phyloP scores from a whole-genome alignment of 2,113 vertebrate genomes.

The Cyanoderma ruficeps region DNA sequence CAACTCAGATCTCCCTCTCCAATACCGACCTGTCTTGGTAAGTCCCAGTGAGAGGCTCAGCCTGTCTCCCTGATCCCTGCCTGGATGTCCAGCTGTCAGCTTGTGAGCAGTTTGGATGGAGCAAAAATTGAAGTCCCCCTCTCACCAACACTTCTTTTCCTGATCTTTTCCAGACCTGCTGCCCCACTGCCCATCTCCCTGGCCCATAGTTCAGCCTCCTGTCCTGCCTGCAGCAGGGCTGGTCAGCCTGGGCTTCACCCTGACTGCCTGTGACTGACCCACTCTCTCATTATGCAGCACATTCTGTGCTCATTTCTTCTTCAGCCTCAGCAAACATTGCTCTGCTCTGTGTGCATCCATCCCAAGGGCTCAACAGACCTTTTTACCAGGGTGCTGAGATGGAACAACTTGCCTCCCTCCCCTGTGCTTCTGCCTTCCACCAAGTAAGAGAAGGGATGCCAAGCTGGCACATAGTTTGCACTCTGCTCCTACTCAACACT shows the following conservation, averaged over 20 bases:
- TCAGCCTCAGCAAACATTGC: background rate
- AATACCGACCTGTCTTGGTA: background rate
- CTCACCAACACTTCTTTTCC: background rate
- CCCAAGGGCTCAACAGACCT: background rate
- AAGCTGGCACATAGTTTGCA: background rate
- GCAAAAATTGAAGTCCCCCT: background rate
- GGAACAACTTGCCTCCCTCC: background rate
- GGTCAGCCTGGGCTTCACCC: background rate
- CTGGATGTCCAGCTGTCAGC: slow-evolving; percentile 7
- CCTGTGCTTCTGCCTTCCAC: background rate
- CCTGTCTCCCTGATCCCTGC: background rate
- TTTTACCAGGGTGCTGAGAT: background rate
- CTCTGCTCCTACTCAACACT: background rate
- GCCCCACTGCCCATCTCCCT: background rate
- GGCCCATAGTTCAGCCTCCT: background rate
- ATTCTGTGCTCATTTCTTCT: background rate
- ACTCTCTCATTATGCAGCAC: background rate
- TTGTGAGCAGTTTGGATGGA: background rate
- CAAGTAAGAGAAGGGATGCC: background rate
- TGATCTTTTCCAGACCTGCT: background rate
- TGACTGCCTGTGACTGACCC: background rate
- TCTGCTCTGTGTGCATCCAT: background rate
- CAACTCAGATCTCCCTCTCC: slow-evolving; percentile 19
- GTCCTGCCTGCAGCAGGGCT: background rate
- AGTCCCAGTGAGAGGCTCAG: background rate